Conservation (phyloP, 1,140 invertebrate genomes). For the Drosophila melanica region DNA sequence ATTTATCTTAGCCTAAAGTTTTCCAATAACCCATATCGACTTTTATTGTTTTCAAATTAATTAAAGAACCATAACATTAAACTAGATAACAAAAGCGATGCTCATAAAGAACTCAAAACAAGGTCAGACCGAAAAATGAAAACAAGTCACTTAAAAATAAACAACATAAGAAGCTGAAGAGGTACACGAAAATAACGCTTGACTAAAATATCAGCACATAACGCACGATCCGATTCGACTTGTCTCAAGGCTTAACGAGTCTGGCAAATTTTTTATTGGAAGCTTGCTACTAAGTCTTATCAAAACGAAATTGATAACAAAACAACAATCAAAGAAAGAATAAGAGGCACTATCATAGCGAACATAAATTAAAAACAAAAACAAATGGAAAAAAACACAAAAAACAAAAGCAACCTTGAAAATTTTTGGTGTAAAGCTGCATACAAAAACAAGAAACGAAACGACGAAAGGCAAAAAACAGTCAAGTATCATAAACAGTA, state of each 20-base stretch:
- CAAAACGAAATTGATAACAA: constrained; percentile 51
- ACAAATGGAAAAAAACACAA: constrained; percentile 1
- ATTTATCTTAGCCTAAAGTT: neutral
- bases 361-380: constrained; percentile 33
- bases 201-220: constrained; percentile 3
- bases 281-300: neutral
- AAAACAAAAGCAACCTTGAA: constrained; percentile 52
- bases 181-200: constrained; percentile 6
- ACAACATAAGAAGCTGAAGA: neutral
- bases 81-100: neutral
- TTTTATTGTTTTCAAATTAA: neutral
- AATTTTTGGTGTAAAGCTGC: constrained; percentile 24
- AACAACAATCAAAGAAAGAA: constrained; percentile 62
- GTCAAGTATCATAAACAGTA: constrained; percentile 55
- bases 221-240: constrained; percentile 13
- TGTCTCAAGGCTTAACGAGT: constrained; percentile 6
- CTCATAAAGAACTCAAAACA: constrained; percentile 25
- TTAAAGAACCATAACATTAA: constrained; percentile 3
- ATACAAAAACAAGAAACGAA: constrained; percentile 21
- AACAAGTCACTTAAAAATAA: constrained; percentile 23
- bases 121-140: constrained; percentile 13
- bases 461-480: constrained; percentile 18
- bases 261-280: constrained; percentile 34
- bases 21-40: neutral
- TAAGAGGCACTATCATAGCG: constrained; percentile 25